These are phyloP conservation scores for Diadema setosum DNA, from an alignment of 35 echinoderm and acorn worm genomes.

Conservation along the genomic window DNA sequence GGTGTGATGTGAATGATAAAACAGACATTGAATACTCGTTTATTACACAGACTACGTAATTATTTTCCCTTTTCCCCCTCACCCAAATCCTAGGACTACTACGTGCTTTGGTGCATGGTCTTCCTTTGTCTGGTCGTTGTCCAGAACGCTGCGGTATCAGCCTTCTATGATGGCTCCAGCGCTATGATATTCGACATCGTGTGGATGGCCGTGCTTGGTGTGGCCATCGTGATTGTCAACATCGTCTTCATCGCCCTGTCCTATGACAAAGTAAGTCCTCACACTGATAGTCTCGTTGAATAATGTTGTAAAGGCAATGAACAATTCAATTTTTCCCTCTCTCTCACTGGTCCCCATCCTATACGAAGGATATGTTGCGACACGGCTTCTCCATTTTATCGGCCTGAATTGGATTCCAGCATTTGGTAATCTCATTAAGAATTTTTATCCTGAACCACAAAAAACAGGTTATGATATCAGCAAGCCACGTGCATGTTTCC, in stretches of 20 bases:
- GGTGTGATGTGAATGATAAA: no score
- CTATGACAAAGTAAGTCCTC: neutral
- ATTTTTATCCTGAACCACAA: no score
- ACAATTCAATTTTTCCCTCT: neutral
- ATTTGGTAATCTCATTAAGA: neutral
- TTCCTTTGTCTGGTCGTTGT: constrained; percentile 80
- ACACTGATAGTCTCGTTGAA: neutral
- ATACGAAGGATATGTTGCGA: neutral
- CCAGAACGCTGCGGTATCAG: constrained; percentile 72
- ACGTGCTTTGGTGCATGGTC: constrained; percentile 75
- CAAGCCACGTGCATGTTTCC: no score
- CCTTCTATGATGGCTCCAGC: neutral
- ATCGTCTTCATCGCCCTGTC: neutral
- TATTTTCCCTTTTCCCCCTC: neutral
- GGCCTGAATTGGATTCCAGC: neutral
- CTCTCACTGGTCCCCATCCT: neutral
- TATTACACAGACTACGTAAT: no score
- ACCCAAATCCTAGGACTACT: constrained; percentile 70
- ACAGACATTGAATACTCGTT: no score
- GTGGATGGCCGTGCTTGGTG: neutral
- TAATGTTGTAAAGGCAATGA: neutral
- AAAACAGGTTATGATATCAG: no score
- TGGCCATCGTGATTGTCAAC: neutral
- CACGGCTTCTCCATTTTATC: neutral
- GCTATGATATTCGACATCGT: no score